These are phyloP conservation scores for Cavia aperea DNA, from an alignment of 2,113 vertebrate genomes.

Conservation along the genomic window DNA sequence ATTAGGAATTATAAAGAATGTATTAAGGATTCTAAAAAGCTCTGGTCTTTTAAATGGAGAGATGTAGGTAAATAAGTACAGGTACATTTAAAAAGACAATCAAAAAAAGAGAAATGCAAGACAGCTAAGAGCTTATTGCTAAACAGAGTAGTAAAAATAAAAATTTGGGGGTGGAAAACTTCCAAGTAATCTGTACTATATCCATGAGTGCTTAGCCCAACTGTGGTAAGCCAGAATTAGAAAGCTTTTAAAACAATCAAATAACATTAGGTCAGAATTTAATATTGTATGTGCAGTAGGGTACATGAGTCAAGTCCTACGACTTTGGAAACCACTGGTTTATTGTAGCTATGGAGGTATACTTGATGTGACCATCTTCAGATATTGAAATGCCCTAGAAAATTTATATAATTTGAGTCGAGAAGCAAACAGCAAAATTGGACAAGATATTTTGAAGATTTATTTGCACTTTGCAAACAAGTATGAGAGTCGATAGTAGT, in stretches of 20 bases:
- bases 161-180: not conserved
- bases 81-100: not conserved
- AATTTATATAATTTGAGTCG: not conserved
- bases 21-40: not conserved
- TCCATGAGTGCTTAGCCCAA: not conserved
- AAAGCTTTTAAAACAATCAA: not conserved
- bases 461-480: not conserved
- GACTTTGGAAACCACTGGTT: not conserved
- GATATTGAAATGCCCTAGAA: not conserved
- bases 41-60: not conserved
- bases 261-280: not conserved
- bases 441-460: not conserved
- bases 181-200: not conserved
- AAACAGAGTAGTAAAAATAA: not conserved
- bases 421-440: not conserved
- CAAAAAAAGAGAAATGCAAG: not conserved
- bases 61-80: not conserved
- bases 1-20: not conserved
- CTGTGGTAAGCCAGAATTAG: not conserved
- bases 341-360: not conserved
- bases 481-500: not conserved
- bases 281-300: not conserved
- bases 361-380: not conserved
- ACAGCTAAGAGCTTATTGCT: not conserved
- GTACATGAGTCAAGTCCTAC: not conserved